Evolutionary conservation across 2,888 invertebrate species (phyloP), one percentile per base, ranked within the genome.

Genomic region (Andrena marginata): DNA sequence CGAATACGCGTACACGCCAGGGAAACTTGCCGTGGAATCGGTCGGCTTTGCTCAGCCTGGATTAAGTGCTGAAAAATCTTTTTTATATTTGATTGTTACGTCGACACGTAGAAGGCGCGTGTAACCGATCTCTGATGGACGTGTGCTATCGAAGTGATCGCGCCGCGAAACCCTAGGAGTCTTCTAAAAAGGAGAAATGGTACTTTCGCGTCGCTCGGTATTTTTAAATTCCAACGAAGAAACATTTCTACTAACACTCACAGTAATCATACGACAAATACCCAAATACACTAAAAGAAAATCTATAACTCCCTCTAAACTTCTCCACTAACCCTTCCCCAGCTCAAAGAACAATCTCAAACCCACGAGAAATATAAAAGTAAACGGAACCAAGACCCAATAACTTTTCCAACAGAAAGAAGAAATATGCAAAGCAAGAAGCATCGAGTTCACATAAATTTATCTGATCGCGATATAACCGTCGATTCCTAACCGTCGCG

Each of bases 401-500:
- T 42, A 16, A 42, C 16, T 16, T 42, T 42, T 16, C 42, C 42
- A 16, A 42, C 42, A 42, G 20, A n/a, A 51, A 6, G n/a, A n/a
- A n/a, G n/a, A n/a, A n/a, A n/a, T n/a, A n/a, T n/a, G n/a, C n/a
- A n/a, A n/a, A n/a, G n/a, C n/a, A 51, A 33, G 51, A 31, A 70
- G 35, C 48, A 79, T 6, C 56, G 35, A 76, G 54, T 69, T 59
- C 35, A 20, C 77, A 79, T 77, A 56, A 56, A 77, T 80, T 65
- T 51, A 70, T 71, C 70, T 42, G 59, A 77, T 70, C 63, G 77
- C 54, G 31, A 79, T 77, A 76, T 63, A 76, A 77, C 69, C 29
- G 23, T 3, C 31, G 70, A 31, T 16, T 2, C 31, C 70, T 35
- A 60, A n/a, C 42, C 59, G 42, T 20, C 13, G 68, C 8, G 23